Conservation (phyloP, 2,888 invertebrate species). For the Hyposoter didymator region DNA sequence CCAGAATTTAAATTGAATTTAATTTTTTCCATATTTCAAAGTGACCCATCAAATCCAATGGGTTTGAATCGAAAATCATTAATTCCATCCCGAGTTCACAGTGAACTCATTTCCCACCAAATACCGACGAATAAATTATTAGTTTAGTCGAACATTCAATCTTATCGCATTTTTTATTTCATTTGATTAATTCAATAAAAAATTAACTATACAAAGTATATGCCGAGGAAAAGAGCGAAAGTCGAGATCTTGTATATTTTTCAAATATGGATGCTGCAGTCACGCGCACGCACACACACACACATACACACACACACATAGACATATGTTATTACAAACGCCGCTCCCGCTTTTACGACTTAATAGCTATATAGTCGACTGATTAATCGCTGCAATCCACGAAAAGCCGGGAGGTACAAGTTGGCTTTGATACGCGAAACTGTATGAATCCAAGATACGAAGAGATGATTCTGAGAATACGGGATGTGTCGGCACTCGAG, state of each 20-base stretch:
- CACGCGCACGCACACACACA: background rate
- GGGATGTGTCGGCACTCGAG: conserved; percentile 53
- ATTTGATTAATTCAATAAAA: background rate
- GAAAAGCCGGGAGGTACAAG: conserved; percentile 45
- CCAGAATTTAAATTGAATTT: background rate
- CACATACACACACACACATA: background rate
- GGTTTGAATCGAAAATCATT: background rate
- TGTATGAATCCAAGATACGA: conserved; percentile 37
- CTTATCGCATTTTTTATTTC: background rate
- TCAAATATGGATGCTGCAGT: conserved; percentile 18
- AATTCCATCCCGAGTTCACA: background rate
- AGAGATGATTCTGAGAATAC: conserved; percentile 56
- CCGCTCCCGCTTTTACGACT: conserved; percentile 56
- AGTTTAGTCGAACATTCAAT: background rate
- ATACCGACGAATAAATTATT: background rate
- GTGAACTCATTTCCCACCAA: background rate
- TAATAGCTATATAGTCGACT: conserved; percentile 52
- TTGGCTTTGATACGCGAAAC: conserved; percentile 19
- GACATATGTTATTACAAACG: conserved; percentile 15
- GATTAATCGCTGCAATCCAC: conserved; percentile 56
- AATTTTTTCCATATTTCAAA: background rate
- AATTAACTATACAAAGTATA: background rate
- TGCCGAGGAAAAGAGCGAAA: background rate
- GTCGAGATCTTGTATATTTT: conserved; percentile 13
- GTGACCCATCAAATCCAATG: background rate